phyloP scores from a whole-genome alignment of 2,888 invertebrate genomes.

The Pristionchus japonicus region DNA sequence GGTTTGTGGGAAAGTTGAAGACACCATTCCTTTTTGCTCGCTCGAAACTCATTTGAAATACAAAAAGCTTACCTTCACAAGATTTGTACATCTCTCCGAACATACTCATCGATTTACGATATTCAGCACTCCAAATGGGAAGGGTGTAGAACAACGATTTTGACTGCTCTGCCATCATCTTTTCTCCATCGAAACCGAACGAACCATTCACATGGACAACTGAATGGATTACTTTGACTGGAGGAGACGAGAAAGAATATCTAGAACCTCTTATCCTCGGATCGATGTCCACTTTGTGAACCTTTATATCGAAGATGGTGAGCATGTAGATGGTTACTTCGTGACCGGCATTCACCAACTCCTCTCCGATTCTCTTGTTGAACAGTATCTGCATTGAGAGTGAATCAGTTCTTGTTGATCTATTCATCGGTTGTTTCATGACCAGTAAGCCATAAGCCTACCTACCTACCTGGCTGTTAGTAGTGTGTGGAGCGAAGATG shows the following conservation, averaged over 20 bases:
- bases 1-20: too few relatives aligned
- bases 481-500: constrained; percentile 59
- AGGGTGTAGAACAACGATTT: constrained; percentile 51
- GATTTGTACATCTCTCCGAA: constrained; percentile 47
- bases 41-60: background rate
- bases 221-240: too few relatives aligned
- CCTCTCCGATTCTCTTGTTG: constrained; percentile 59
- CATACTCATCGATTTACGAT: constrained; percentile 49
- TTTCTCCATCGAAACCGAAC: constrained; percentile 26
- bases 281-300: constrained; percentile 46
- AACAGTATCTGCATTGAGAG: constrained; percentile 58
- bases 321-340: constrained; percentile 62
- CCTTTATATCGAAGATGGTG: constrained; percentile 46
- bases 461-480: constrained; percentile 61
- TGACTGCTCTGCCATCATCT: constrained; percentile 54
- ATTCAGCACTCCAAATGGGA: background rate
- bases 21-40: background rate
- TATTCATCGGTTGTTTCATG: background rate
- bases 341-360: constrained; percentile 61
- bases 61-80: constrained; percentile 30
- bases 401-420: too few relatives aligned
- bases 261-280: constrained; percentile 51
- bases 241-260: too few relatives aligned
- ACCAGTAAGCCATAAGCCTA: background rate
- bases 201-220: constrained; percentile 31